Evolutionary conservation across 2,797 vertebrate species (phyloP), one percentile per base, ranked within the genome.

Genomic region (Siniperca scherzeri): DNA sequence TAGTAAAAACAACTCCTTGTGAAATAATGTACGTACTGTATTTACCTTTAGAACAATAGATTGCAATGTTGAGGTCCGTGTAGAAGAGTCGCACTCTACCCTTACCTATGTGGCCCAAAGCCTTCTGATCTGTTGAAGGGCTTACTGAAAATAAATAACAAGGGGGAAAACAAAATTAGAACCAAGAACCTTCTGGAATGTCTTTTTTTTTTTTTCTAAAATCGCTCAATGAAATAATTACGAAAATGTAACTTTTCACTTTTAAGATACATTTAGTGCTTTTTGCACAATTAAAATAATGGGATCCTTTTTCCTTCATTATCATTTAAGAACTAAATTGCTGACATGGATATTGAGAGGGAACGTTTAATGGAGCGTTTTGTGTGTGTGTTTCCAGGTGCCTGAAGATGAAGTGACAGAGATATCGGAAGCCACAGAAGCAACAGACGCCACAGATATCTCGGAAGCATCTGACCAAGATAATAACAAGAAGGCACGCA

Each of bases 391-490:
- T 67, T 42, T 88, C 78, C 93, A 99, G 98, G 95, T 93, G 81
- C 91, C 95, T 78, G 97, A 99, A 81, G 97, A 99, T 81, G 96
- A 97, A 48, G 87, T 79, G n/a, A 94, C 94, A 3, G 96, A 96
- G 81, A 83, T 94, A 0, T 96, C 96, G 2, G 96, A 96, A 80
- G 90, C 82, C 22, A 95, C 94, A 16, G 95, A 96, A 83, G 91
- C 90, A 7, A 95, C 95, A 21, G 96, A 99, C 78, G 96, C 90
- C 78, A 96, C 97, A 78, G 98, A 99, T 92, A 96, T 99, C 90
- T 97, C 97, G 57, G 98, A 99, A 91, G 97, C 97, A 78, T 97
- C 97, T 46, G 98, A 99, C 89, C 96, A 97, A 91, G 98, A 99
- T 92, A 98, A 96, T 91, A 99, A 96, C 94, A 99, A 99, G 93